Base-by-base conservation (phyloP, 2,797 vertebrate species). In the Euthynnus affinis region DNA sequence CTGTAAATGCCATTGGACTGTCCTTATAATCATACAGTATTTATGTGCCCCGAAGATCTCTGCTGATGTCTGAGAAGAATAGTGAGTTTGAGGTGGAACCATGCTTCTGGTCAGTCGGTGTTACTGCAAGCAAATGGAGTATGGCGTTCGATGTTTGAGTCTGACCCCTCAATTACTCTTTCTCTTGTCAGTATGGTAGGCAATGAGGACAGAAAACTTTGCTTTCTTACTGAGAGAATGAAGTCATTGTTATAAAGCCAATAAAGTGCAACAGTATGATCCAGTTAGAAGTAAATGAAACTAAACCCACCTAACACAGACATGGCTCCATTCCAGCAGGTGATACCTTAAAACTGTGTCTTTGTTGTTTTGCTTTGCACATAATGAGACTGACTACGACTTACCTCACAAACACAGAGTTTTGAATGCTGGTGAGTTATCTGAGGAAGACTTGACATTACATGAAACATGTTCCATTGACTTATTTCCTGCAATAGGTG, bases 1-100 rank as follows among this genome's bases (percentile, higher is more conserved):
- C 78, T 87, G 74, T 55, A 90, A 88, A 92, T 90, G 83, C 80
- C 73, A 75, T 81, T 88, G 77, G 73, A 87, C 74, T 88, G 71
- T 88, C 81, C 71, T 82, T 55, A 69, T 20, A 67, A 76, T 71
- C 71, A 61, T 85, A 74, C 76, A 89, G 72, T 66, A 85, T 89
- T 86, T 25, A 90, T 85, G 69, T 65, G 49, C 68, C 81, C 69
- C 8, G 34, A 61, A 78, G 76, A 82, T 80, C 49, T 83, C 37
- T 59, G 40, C 57, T 71, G 64, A 74, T 59, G 59, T 81, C 74
- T 69, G 49, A 69, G 58, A 56, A 71, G 14, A 71, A 73, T 58
- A 71, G 4, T 74, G 48, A 20, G 40, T 66, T 59, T 34, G 40
- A 68, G 56, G 57, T 69, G 34, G 62, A 56, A 56, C 37, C 69